Conservation (phyloP, 2,888 invertebrate genomes). For the Pedicia rivosa region DNA sequence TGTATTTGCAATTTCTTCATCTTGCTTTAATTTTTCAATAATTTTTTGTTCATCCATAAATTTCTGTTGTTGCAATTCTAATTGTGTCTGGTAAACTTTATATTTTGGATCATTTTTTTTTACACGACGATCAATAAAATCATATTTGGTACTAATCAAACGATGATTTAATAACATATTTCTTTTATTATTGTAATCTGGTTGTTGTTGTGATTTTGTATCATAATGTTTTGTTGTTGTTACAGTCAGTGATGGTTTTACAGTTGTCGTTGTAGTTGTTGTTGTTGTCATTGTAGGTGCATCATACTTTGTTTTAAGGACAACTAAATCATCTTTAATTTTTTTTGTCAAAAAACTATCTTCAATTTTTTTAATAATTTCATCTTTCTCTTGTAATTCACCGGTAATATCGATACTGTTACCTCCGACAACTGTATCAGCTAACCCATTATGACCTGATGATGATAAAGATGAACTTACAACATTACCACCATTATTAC, state of each 20-base stretch:
- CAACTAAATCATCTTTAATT: background rate
- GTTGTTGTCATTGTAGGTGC: background rate
- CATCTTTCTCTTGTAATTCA: slow-evolving; percentile 27
- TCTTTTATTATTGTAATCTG: too few relatives aligned
- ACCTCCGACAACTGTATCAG: slow-evolving; percentile 8
- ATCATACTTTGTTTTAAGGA: background rate
- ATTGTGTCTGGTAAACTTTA: too few relatives aligned
- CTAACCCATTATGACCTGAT: slow-evolving; percentile 22
- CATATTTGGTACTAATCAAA: slow-evolving; percentile 8
- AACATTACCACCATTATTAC: background rate
- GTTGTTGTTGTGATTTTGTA: too few relatives aligned
- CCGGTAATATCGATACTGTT: slow-evolving; percentile 19
- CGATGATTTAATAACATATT: too few relatives aligned
- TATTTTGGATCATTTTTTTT: slow-evolving; percentile 26
- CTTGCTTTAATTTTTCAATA: slow-evolving; percentile 1
- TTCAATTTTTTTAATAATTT: slow-evolving; percentile 24
- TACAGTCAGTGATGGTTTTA: background rate
- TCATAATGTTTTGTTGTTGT: too few relatives aligned
- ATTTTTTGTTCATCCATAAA: background rate
- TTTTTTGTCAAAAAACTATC: slow-evolving; percentile 20
- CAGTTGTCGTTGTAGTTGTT: background rate
- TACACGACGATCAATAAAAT: slow-evolving; percentile 27
- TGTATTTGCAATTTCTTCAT: slow-evolving; percentile 25
- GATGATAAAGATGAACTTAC: too few relatives aligned
- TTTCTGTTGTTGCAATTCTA: background rate